These are phyloP conservation scores for Merluccius polli DNA, from an alignment of 2,797 vertebrate genomes.

Conservation along the genomic window DNA sequence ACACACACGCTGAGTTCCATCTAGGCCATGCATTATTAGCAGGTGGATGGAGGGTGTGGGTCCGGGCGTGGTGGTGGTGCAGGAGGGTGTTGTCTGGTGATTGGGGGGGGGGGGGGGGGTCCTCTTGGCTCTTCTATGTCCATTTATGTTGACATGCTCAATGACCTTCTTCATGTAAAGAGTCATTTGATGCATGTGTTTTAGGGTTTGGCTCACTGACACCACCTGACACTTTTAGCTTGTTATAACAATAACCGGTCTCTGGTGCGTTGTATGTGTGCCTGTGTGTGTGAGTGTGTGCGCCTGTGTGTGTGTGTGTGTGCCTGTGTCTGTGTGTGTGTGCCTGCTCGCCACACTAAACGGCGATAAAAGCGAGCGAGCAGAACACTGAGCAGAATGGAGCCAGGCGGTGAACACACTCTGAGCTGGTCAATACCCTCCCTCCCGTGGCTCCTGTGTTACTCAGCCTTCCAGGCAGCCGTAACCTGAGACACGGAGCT, in stretches of 20 bases:
- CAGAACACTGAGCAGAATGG: constrained; percentile 36
- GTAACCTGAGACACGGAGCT: constrained; percentile 67
- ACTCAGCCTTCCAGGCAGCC: constrained; percentile 65
- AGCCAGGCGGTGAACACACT: constrained; percentile 65
- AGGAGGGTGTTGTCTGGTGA: background rate
- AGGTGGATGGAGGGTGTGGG: constrained; percentile 9
- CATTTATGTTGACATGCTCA: constrained; percentile 54
- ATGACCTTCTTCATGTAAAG: constrained; percentile 39
- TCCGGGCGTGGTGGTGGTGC: constrained; percentile 24
- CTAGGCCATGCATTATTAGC: constrained; percentile 70
- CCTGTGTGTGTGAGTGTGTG: background rate
- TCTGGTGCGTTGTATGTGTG: background rate
- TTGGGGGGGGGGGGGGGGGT: too few species aligned
- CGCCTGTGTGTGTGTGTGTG: background rate
- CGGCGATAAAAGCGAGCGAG: background rate
- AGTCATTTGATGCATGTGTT: background rate
- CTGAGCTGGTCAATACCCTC: constrained; percentile 68
- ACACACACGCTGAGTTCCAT: constrained; percentile 15
- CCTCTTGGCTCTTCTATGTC: too few species aligned
- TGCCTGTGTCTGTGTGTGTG: background rate
- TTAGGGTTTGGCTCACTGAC: background rate
- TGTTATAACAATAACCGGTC: background rate
- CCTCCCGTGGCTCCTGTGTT: constrained; percentile 56
- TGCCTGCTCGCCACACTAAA: background rate
- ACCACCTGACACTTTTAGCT: background rate